A percentile compares a stretch with the other conserved stretches of the same genome.
Conservation (phyloP, 2,888 invertebrate genomes). For the Peribatodes rhomboidaria region DNA sequence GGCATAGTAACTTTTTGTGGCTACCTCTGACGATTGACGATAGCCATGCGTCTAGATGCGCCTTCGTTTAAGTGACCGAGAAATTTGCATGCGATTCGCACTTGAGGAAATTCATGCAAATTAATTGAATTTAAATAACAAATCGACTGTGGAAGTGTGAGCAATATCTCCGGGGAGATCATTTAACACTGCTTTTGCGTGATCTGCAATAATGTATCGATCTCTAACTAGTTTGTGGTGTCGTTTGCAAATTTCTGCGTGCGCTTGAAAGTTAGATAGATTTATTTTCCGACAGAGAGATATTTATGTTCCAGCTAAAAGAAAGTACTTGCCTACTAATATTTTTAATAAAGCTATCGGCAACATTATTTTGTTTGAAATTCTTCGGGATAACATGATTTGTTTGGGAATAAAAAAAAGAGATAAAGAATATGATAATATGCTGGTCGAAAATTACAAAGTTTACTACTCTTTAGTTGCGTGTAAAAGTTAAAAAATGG, state of each 20-base stretch:
- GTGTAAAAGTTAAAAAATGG: too few relatives aligned
- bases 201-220: conserved; percentile 29
- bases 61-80: not conserved
- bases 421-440: too few relatives aligned
- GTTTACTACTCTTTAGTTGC: too few relatives aligned
- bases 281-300: conserved; percentile 5
- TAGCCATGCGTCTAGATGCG: conserved; percentile 7
- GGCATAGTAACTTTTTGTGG: not conserved
- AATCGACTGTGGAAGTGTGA: conserved; percentile 37
- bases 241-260: conserved; percentile 11
- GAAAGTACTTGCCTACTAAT: not conserved
- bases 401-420: too few relatives aligned
- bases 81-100: conserved; percentile 43
- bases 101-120: conserved; percentile 57
- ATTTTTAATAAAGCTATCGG: too few relatives aligned
- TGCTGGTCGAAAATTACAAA: too few relatives aligned
- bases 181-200: conserved; percentile 31
- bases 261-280: conserved; percentile 31
- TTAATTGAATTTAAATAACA: conserved; percentile 54
- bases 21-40: not conserved
- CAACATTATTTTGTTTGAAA: too few relatives aligned
- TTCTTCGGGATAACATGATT: too few relatives aligned
- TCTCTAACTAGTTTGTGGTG: conserved; percentile 8
- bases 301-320: not conserved
- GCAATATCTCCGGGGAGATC: conserved; percentile 31